Evolutionary conservation across 2,797 vertebrate genomes (phyloP).

Genomic region (Podarcis lilfordi): DNA sequence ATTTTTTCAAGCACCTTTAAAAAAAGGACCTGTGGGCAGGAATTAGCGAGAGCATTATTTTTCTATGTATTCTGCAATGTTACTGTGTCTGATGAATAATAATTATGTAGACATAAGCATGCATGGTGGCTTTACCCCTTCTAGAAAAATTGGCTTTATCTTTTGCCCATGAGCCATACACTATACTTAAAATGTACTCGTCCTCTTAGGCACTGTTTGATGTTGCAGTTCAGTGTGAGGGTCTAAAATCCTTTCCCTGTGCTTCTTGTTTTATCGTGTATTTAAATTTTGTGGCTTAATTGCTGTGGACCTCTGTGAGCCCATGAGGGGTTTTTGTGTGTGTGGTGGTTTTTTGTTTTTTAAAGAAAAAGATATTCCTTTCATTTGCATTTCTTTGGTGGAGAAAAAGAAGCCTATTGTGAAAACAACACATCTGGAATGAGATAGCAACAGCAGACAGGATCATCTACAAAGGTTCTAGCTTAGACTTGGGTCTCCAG

Average conservation of each 20-base stretch:
- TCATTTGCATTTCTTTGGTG: constrained; percentile 70
- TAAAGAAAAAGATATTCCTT: constrained; percentile 51
- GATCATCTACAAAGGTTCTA: not conserved
- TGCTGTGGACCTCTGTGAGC: constrained; percentile 70
- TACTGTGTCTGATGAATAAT: constrained; percentile 35
- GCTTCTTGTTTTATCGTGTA: constrained; percentile 72
- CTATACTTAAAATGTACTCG: constrained; percentile 66
- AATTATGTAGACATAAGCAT: constrained; percentile 62
- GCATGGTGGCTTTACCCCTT: not conserved
- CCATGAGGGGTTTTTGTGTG: constrained; percentile 5
- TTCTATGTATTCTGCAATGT: constrained; percentile 19
- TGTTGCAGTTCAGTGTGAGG: constrained; percentile 70
- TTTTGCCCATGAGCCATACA: constrained; percentile 68
- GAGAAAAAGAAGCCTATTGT: constrained; percentile 41
- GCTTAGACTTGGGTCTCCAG: no score
- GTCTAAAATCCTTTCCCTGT: constrained; percentile 73
- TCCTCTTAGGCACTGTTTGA: constrained; percentile 73
- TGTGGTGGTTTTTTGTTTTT: constrained; percentile 20
- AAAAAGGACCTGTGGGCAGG: not conserved
- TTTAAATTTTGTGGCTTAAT: constrained; percentile 78
- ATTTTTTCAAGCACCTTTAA: not conserved
- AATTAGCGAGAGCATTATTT: constrained; percentile 1
- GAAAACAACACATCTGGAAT: not conserved
- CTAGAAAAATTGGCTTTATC: constrained; percentile 68
- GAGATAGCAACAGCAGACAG: not conserved